Percentiles rank a stretch among this genome's conserved stretches.
Conservation (phyloP, 2,888 invertebrate genomes). For the Drosophila meridionalis region DNA sequence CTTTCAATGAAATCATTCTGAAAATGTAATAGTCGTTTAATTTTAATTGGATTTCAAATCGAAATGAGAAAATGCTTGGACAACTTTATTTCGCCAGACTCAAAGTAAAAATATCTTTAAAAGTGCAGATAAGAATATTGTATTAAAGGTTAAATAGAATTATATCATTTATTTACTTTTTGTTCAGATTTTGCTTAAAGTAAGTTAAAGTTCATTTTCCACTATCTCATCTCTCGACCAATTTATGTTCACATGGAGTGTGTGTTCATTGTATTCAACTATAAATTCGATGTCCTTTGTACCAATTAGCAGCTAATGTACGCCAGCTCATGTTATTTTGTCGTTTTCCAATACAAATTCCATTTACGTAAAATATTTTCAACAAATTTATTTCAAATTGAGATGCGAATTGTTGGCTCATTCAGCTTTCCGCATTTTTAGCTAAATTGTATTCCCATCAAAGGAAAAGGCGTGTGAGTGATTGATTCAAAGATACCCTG, state of each 20-base stretch:
- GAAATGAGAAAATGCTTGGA: neutral
- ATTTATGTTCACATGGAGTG: neutral
- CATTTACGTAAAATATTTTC: slow-evolving; percentile 8
- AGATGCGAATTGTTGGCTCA: slow-evolving; percentile 1
- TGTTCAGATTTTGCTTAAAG: neutral
- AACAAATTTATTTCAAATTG: slow-evolving; percentile 9
- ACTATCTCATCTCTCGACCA: neutral
- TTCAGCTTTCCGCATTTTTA: slow-evolving; percentile 10
- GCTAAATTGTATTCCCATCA: neutral
- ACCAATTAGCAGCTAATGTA: slow-evolving; percentile 2
- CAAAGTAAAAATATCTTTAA: neutral
- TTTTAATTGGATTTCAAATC: slow-evolving; percentile 10
- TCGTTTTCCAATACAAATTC: neutral
- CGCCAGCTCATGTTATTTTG: neutral
- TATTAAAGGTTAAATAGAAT: neutral
- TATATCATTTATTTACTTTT: neutral
- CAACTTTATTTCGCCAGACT: neutral
- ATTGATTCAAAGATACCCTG: neutral
- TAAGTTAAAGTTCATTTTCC: neutral
- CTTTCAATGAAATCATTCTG: slow-evolving; percentile 15
- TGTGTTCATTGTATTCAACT: neutral
- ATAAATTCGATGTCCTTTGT: neutral
- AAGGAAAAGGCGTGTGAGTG: neutral
- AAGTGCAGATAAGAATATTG: neutral
- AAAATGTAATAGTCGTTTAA: slow-evolving; percentile 5